These are phyloP conservation scores for Saccostrea echinata DNA, from an alignment of 1,140 invertebrate species.

Conservation along the genomic window DNA sequence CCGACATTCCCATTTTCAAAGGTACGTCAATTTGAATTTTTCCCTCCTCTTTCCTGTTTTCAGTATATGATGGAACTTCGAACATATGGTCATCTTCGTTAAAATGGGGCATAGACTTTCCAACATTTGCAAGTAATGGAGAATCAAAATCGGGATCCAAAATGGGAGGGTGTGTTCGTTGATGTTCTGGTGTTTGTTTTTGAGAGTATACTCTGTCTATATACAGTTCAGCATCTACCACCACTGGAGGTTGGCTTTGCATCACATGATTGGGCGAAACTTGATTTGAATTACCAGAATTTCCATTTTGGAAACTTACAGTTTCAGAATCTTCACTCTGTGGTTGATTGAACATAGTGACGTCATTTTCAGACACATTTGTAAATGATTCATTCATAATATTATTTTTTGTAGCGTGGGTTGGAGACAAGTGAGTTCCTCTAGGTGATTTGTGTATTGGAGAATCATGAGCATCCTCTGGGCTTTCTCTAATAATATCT, in stretches of 20 bases:
- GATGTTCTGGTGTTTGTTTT: constrained; percentile 7
- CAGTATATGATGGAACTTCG: background rate
- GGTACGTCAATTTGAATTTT: constrained; percentile 31
- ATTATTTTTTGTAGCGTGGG: constrained; percentile 43
- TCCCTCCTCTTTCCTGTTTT: constrained; percentile 20
- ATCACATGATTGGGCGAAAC: constrained; percentile 16
- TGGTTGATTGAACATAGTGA: constrained; percentile 62
- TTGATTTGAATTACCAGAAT: constrained; percentile 31
- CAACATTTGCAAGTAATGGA: background rate
- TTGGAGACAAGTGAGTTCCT: background rate
- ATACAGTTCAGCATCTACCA: constrained; percentile 58
- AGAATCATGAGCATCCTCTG: constrained; percentile 63
- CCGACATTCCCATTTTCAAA: constrained; percentile 61
- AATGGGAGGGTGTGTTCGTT: constrained; percentile 35
- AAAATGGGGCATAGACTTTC: background rate
- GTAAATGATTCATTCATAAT: constrained; percentile 55
- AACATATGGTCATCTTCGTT: constrained; percentile 15
- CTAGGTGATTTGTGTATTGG: constrained; percentile 55
- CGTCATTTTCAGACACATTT: constrained; percentile 58
- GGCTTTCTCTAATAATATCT: constrained; percentile 70
- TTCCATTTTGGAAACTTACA: constrained; percentile 57
- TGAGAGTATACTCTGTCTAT: constrained; percentile 58
- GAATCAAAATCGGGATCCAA: constrained; percentile 57
- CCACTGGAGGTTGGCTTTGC: constrained; percentile 47
- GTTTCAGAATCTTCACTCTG: constrained; percentile 63